Base-by-base conservation (phyloP, 2,797 vertebrate genomes). In the Pangasius larnaudii region DNA sequence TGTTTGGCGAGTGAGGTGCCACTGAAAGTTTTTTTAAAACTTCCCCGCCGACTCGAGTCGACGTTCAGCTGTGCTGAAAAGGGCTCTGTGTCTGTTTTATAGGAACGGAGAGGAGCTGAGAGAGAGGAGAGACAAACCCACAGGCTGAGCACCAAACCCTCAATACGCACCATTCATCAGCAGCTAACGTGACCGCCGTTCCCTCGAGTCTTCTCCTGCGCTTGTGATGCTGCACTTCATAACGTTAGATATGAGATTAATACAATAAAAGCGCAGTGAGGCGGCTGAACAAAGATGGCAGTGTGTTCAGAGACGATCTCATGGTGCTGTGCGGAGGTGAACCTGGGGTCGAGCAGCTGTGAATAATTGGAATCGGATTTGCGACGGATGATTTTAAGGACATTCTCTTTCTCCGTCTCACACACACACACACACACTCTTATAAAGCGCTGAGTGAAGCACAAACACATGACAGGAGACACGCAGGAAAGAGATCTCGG, bases 271-370 rank as follows among this genome's bases (percentile, higher is more conserved):
- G 61, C 14, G 22, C 39, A 61, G 86, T 88, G 59, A 22, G 86
- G 79, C 30, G 81, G 77, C 39, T 6, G 61, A 30, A 94, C 91
- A 93, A 91, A 59, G 74, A 71, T 63, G 49, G 79, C 91, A 88
- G 83, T 93, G 92, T 93, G 33, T 85, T 18, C 58, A 81, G 81
- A 49, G 61, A 90, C 65, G 92, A 93, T 82, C 72, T 85, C 91
- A 88, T 88, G 88, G 53, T 67, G 74, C 51, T 5, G 83, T 67
- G 58, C 56, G 24, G 80, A 87, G 91, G 94, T 95, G 92, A 93
- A 49, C 30, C 6, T 39, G 42, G 91, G 94, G 94, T 94, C 93
- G 61, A 94, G 86, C 88, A 88, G 91, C 92, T 95, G 92, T 88
- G 94, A 93, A 91, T 92, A 89, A 86, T 89, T 85, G 92, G 33